phyloP scores from a whole-genome alignment of 2,797 vertebrate species.

The Scolopax bukidnonensis region DNA sequence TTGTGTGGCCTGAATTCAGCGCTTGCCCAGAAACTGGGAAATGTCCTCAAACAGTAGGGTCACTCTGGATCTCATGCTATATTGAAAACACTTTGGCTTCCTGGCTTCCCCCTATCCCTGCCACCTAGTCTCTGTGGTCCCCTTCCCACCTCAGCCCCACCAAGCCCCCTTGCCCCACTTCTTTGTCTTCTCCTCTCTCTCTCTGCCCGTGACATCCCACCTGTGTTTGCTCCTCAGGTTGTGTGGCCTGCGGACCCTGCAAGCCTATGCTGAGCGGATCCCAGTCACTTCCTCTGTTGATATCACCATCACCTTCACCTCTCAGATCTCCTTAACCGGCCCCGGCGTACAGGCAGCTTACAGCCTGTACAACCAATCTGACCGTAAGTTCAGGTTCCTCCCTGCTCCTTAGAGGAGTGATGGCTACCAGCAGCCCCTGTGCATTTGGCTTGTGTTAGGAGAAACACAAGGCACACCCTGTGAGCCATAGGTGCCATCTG shows the following conservation, averaged over 20 bases:
- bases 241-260: constrained; percentile 86
- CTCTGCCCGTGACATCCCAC: fast-evolving
- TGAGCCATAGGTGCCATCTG: neutral
- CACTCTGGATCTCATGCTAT: neutral
- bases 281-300: constrained; percentile 73
- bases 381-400: constrained; percentile 81
- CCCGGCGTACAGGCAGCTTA: constrained; percentile 88
- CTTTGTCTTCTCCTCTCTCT: neutral
- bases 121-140: neutral
- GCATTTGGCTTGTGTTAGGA: neutral
- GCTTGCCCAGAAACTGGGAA: neutral
- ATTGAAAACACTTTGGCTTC: neutral
- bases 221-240: constrained; percentile 75
- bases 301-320: constrained; percentile 86
- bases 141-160: neutral
- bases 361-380: constrained; percentile 89
- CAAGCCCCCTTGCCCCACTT: fast-evolving
- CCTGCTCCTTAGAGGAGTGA: neutral
- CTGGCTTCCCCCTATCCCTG: neutral
- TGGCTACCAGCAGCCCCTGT: neutral
- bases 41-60: neutral
- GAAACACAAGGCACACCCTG: neutral
- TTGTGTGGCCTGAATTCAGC: neutral
- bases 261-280: constrained; percentile 87
- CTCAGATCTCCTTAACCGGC: constrained; percentile 88